Conservation (phyloP, 2,888 invertebrate species). For the Stenurella melanura region DNA sequence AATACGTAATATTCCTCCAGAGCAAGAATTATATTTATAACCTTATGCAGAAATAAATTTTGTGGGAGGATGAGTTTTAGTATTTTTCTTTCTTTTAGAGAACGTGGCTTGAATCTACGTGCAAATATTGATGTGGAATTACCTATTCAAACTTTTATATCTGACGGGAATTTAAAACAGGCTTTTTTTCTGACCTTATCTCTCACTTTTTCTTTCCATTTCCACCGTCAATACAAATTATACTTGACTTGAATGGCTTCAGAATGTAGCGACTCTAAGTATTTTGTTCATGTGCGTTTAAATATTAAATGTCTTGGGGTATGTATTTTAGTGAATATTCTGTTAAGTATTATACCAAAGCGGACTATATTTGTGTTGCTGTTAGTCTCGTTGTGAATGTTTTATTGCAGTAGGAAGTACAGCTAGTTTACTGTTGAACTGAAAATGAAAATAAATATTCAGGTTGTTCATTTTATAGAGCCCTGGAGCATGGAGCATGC, state of each 20-base stretch:
- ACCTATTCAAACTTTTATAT: slow-evolving; percentile 44
- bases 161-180: slow-evolving; percentile 43
- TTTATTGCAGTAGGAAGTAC: too few relatives aligned
- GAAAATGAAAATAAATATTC: too few relatives aligned
- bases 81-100: slow-evolving; percentile 27
- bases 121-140: slow-evolving; percentile 50
- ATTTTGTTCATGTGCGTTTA: neutral
- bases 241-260: neutral
- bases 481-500: too few relatives aligned
- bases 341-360: too few relatives aligned
- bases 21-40: slow-evolving; percentile 31
- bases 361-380: too few relatives aligned
- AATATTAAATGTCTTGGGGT: neutral
- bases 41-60: slow-evolving; percentile 30
- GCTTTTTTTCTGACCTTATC: slow-evolving; percentile 21
- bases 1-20: slow-evolving; percentile 9
- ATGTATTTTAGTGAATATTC: too few relatives aligned
- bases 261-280: neutral
- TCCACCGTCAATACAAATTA: neutral
- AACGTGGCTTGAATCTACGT: slow-evolving; percentile 46
- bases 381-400: too few relatives aligned
- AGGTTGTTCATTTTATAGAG: too few relatives aligned
- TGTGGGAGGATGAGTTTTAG: slow-evolving; percentile 20
- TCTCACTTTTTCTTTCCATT: slow-evolving; percentile 9
- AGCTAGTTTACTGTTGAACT: too few relatives aligned